Evolutionary conservation across 2,113 vertebrate genomes (phyloP), one percentile per base, ranked within the genome.

Genomic region (Centropus bengalensis): DNA sequence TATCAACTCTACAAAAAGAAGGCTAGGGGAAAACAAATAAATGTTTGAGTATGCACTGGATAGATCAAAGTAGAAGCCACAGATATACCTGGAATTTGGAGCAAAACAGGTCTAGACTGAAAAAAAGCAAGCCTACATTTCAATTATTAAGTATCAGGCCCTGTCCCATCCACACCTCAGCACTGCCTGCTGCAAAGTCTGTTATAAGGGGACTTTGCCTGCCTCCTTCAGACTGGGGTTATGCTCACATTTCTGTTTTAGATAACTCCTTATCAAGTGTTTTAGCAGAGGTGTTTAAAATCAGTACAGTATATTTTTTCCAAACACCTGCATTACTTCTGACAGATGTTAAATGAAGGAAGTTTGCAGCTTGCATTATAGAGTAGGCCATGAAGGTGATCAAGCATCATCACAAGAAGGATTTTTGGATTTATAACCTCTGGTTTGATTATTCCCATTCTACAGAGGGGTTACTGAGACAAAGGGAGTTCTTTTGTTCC

Each of bases 21-120:
- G 5, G 9, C 30, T 24, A 36, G 45, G 19, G 27, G 22, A 42
- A 81, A 77, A 58, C 4, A 58, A 49, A 30, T 24, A 45, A 45
- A 45, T 45, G 44, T 45, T 45, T 45, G 44, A 18, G 44, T 45
- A 45, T 10, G 22, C 20, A 62, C 3, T 3, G 28, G 17, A 40
- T 21, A 83, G 55, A 19, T 77, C 69, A 30, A 2, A 0, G 0
- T 4, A 56, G 62, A n/a, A 45, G 36, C 11, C 36, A 22, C 2
- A n/a, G 42, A 19, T 26, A 33, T 55, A 75, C 7, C 24, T 59
- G 69, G 60, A 78, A 42, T 10, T 19, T 20, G 23, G 77, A 89
- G 32, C 5, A 7, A 81, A 62, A 36, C 18, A 40, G 10, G 38
- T 30, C 24, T 20, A 42, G 40, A 56, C 10, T 55, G n/a, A 5